Evolutionary conservation across 2,797 vertebrate species (phyloP).

Genomic region (Rhincodon typus): DNA sequence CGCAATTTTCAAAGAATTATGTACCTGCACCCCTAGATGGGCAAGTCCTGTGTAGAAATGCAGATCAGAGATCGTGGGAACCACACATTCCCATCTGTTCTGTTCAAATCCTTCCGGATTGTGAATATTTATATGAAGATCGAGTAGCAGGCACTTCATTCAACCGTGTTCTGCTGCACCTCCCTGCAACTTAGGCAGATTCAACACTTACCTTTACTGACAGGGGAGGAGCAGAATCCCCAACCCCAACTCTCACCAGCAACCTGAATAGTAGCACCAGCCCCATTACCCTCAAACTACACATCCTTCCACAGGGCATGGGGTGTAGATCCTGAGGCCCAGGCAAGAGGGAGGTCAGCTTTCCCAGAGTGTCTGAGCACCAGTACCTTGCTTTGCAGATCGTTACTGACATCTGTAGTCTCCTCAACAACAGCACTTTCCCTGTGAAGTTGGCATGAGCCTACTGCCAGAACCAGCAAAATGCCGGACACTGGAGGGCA

Average conservation of each 20-base stretch:
- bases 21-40: no score
- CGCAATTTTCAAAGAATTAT: no score
- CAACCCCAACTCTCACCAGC: background rate
- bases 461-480: background rate
- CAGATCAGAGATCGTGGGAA: background rate
- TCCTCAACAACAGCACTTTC: background rate
- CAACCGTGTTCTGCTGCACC: background rate
- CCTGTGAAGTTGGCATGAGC: no score
- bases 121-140: background rate
- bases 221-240: background rate
- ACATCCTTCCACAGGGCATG: background rate
- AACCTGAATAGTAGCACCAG: background rate
- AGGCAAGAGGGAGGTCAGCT: background rate
- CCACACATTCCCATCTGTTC: background rate
- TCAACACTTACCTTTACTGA: background rate
- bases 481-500: background rate
- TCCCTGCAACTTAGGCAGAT: background rate
- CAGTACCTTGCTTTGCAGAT: background rate
- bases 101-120: background rate
- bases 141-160: background rate
- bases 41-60: background rate
- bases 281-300: background rate
- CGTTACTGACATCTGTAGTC: background rate
- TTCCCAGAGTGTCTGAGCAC: background rate
- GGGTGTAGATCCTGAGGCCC: background rate